phyloP scores from a whole-genome alignment of 2,888 invertebrate genomes.

The Hylaea fasciaria region DNA sequence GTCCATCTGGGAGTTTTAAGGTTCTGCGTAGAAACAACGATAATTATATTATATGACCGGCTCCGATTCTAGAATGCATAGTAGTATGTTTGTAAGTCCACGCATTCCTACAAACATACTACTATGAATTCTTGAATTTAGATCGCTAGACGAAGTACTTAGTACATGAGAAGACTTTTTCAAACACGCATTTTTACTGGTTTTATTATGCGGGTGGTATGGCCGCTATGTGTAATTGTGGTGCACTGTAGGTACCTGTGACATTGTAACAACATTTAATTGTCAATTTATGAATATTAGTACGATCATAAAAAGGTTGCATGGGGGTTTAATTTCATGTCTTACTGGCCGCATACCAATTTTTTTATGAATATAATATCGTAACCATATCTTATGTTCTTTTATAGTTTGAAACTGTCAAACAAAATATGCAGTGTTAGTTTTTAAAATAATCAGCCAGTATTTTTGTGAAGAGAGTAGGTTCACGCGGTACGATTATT shows the following conservation, averaged over 20 bases:
- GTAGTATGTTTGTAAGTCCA: constrained; percentile 43
- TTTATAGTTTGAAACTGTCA: too few relatives aligned
- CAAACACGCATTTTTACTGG: constrained; percentile 39
- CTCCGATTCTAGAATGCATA: constrained; percentile 56
- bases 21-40: constrained; percentile 36
- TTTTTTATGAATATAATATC: too few relatives aligned
- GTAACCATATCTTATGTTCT: too few relatives aligned
- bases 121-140: constrained; percentile 58
- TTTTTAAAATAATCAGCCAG: neutral
- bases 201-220: constrained; percentile 46
- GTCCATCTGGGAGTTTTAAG: constrained; percentile 48
- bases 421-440: neutral
- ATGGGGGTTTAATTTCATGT: constrained; percentile 1
- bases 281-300: constrained; percentile 30
- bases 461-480: constrained; percentile 33
- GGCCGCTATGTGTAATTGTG: constrained; percentile 54
- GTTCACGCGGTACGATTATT: constrained; percentile 54
- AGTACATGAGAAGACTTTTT: constrained; percentile 49
- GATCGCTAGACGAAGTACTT: constrained; percentile 40
- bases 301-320: constrained; percentile 17
- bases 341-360: constrained; percentile 1
- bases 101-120: constrained; percentile 41
- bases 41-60: constrained; percentile 64
- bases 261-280: constrained; percentile 39
- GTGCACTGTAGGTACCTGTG: constrained; percentile 29